Base-by-base conservation (phyloP, 2,113 vertebrate species). In the Arenaria interpres region DNA sequence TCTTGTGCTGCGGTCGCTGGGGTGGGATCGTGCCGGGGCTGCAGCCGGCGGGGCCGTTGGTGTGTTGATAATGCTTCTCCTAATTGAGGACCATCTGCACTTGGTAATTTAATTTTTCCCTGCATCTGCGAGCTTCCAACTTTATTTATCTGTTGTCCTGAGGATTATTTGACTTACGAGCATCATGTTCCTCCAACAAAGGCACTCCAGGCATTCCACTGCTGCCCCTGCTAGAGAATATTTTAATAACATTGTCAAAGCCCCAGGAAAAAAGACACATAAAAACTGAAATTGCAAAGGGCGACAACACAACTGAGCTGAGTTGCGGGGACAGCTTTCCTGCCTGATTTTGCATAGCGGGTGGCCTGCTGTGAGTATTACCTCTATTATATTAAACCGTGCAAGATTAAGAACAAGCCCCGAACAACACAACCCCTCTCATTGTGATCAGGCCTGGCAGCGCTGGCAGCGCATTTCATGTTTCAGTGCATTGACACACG, bases 51-150 rank as follows among this genome's bases (percentile, higher is more conserved):
- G 48, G 35, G 66, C 86, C 1, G 4, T 45, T 22, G 59, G 12
- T 6, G 63, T 53, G 67, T 71, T 22, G 62, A 35, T 83, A 74
- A 77, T 1, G 20, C 68, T 74, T 76, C 75, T 79, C 56, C 71
- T 95, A 88, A 93, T 73, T 90, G 90, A 62, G 68, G n/a, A 91
- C 78, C 85, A 93, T 94, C 96, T 96, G 95, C 82, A 14, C 82
- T 57, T 0, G 45, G 82, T 86, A 84, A 95, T 95, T 93, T 59
- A 32, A 74, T 90, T 91, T 83, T n/a, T n/a, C 54, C 63, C 85
- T 33, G 79, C 88, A 74, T 92, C 96, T 86, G 88, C 56, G n/a
- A 93, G 79, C 83, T 75, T 96, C 96, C 90, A 24, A 4, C 73
- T 96, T 92, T 71, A 66, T 91, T 90, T 90, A 50, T 92, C 46